Percentiles rank a stretch among this genome's conserved stretches.
These are phyloP conservation scores for Poecilia wingei DNA, from an alignment of 2,797 vertebrate genomes.

Conservation along the genomic window DNA sequence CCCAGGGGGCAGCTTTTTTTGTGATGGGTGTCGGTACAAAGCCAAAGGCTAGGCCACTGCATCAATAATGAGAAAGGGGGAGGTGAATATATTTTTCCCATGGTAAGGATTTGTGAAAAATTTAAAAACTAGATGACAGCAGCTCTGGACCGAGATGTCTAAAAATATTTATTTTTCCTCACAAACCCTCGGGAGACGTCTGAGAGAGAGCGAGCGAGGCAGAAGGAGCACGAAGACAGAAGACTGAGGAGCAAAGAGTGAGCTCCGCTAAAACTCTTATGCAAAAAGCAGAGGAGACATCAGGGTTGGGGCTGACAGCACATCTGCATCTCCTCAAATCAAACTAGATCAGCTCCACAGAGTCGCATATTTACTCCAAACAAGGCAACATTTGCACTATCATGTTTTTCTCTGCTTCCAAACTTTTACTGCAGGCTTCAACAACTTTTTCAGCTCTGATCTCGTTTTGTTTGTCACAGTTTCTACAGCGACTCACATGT, in stretches of 20 bases:
- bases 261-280: conserved; percentile 34
- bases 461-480: conserved; percentile 11
- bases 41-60: conserved; percentile 74
- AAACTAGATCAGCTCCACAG: conserved; percentile 28
- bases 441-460: conserved; percentile 27
- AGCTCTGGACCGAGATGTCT: conserved; percentile 72
- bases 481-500: conserved; percentile 17
- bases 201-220: conserved; percentile 54
- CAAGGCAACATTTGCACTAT: conserved; percentile 7
- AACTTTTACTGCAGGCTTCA: conserved; percentile 19
- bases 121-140: conserved; percentile 71
- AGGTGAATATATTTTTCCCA: conserved; percentile 80
- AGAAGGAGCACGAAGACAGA: conserved; percentile 40
- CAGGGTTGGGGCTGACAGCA: conserved; percentile 10
- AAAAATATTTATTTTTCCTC: conserved; percentile 83
- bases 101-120: conserved; percentile 73
- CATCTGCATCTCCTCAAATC: conserved; percentile 40
- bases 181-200: conserved; percentile 78
- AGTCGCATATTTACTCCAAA: conserved; percentile 32
- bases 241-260: conserved; percentile 49
- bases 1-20: conserved; percentile 69
- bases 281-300: conserved; percentile 26
- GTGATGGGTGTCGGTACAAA: conserved; percentile 76
- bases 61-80: conserved; percentile 75
- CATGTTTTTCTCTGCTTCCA: neutral